A percentile compares a stretch with the other conserved stretches of the same genome.
Evolutionary conservation across 2,888 invertebrate genomes (phyloP).

Genomic region (Phaedon cochleariae): DNA sequence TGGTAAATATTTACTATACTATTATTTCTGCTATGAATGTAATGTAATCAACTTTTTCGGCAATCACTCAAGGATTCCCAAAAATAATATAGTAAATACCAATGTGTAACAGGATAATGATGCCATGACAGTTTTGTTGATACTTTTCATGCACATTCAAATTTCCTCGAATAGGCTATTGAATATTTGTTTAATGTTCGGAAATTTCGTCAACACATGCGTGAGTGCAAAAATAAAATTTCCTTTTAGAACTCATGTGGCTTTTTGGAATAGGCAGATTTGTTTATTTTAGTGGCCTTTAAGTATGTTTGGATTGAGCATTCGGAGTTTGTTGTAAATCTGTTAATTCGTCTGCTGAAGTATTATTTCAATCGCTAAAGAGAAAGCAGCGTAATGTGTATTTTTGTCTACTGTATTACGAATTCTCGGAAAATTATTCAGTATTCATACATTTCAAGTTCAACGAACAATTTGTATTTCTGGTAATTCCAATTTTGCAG

Average conservation of each 20-base stretch:
- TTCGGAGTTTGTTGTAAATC: not conserved
- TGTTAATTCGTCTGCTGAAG: not conserved
- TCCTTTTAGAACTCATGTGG: not conserved
- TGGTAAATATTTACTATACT: no score
- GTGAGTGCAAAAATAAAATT: not conserved
- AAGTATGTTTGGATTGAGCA: not conserved
- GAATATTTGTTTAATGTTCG: not conserved
- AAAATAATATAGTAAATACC: no score
- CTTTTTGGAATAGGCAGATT: not conserved
- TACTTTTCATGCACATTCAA: not conserved
- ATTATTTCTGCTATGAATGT: no score
- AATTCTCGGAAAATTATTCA: not conserved
- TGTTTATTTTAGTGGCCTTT: not conserved
- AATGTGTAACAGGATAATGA: no score
- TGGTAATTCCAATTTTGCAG: no score
- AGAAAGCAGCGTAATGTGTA: not conserved
- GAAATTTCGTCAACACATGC: not conserved
- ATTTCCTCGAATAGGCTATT: not conserved
- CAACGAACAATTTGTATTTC: not conserved
- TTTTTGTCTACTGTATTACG: not conserved
- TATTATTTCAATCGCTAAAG: not conserved
- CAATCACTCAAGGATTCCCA: no score
- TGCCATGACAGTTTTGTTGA: no score
- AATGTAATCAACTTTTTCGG: no score
- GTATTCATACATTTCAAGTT: not conserved